Evolutionary conservation across 2,797 vertebrate species (phyloP).

Genomic region (Sebastes diploproa): DNA sequence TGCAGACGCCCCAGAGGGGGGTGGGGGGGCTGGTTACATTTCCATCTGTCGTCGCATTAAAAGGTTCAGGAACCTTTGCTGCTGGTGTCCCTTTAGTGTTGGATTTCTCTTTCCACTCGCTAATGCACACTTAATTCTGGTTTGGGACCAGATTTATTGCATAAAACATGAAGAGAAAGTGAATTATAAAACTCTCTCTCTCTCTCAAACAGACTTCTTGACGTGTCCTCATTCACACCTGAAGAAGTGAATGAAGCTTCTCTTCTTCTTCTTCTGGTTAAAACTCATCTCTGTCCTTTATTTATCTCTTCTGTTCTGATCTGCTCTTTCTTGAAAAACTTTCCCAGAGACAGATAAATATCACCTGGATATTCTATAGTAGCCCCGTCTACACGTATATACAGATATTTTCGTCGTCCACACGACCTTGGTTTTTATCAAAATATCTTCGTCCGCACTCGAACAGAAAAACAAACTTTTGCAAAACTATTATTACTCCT

Average conservation of each 20-base stretch:
- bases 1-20: not conserved
- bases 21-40: not conserved
- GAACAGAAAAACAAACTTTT: too few species aligned
- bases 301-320: not conserved
- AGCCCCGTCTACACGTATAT: too few species aligned
- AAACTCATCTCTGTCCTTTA: not conserved
- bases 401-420: too few species aligned
- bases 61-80: not conserved
- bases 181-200: not conserved
- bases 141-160: conserved; percentile 3
- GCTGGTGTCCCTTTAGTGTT: not conserved
- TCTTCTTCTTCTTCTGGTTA: not conserved
- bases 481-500: too few species aligned
- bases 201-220: not conserved
- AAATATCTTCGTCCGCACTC: too few species aligned
- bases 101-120: not conserved
- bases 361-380: not conserved
- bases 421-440: too few species aligned
- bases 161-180: conserved; percentile 25
- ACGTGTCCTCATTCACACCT: not conserved
- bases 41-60: not conserved
- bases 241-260: not conserved
- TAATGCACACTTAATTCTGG: not conserved
- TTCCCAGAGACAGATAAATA: not conserved
- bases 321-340: not conserved